These are phyloP conservation scores for Latrodectus hesperus DNA, from an alignment of 2,888 invertebrate species.

Conservation along the genomic window DNA sequence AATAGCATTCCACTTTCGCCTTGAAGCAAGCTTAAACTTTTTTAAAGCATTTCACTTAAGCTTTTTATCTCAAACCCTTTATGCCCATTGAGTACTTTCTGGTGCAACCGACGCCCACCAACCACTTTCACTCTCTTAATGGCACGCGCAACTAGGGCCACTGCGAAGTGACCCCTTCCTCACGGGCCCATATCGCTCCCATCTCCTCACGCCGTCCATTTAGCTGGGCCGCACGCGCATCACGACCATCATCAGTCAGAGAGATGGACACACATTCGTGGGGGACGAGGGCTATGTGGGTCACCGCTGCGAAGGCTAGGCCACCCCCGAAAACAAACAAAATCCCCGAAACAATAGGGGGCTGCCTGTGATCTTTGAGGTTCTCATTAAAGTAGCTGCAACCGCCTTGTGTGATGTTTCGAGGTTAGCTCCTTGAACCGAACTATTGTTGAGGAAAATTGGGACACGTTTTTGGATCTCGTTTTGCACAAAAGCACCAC, in stretches of 20 bases:
- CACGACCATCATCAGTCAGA: conserved; percentile 38
- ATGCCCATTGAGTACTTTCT: neutral
- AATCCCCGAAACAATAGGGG: conserved; percentile 58
- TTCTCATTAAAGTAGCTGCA: conserved; percentile 55
- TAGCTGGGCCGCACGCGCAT: conserved; percentile 30
- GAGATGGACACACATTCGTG: conserved; percentile 13
- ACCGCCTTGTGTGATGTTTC: conserved; percentile 39
- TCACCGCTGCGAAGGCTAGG: conserved; percentile 55
- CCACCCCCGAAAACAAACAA: conserved; percentile 54
- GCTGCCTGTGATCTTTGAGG: conserved; percentile 45
- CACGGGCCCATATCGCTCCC: conserved; percentile 2
- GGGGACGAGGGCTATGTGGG: conserved; percentile 41
- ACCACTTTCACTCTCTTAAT: conserved; percentile 6
- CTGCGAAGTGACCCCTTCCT: neutral
- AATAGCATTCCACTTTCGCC: too few relatives aligned
- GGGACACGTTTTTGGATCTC: conserved; percentile 19
- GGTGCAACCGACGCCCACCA: neutral
- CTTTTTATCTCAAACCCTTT: too few relatives aligned
- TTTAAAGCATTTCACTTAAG: too few relatives aligned
- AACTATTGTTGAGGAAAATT: conserved; percentile 55
- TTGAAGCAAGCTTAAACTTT: neutral
- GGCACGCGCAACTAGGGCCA: conserved; percentile 17
- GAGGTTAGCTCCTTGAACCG: conserved; percentile 62
- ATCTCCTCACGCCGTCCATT: conserved; percentile 26
- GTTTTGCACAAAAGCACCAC: conserved; percentile 27